Conservation (phyloP, 2,797 vertebrate species). For the Synaphobranchus kaupii region DNA sequence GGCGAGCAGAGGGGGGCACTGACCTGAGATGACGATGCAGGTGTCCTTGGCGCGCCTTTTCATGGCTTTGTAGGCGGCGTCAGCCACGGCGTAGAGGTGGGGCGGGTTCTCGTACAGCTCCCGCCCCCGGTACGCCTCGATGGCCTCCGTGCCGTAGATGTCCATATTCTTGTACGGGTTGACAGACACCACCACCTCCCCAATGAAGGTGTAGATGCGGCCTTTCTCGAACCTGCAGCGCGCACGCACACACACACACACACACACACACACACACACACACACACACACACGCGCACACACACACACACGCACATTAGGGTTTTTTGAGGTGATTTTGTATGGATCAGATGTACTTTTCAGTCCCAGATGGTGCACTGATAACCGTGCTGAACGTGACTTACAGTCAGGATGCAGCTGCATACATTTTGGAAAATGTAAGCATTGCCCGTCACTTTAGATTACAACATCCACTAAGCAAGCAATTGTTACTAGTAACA, state of each 20-base stretch:
- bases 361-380: background rate
- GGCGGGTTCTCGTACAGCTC: constrained; percentile 91
- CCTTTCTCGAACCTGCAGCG: constrained; percentile 82
- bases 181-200: constrained; percentile 90
- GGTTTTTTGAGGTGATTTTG: background rate
- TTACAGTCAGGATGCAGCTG: background rate
- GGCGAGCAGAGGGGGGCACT: background rate
- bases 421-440: background rate
- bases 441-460: background rate
- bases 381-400: background rate
- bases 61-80: constrained; percentile 91
- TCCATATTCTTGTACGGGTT: constrained; percentile 86
- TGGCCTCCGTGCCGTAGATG: constrained; percentile 77
- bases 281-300: background rate
- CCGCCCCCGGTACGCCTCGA: constrained; percentile 81
- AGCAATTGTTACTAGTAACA: background rate
- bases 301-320: background rate
- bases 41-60: constrained; percentile 89
- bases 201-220: constrained; percentile 92
- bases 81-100: constrained; percentile 87
- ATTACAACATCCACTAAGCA: background rate
- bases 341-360: background rate
- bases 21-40: constrained; percentile 94
- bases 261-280: background rate
- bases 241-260: background rate